Percentiles rank a stretch among this genome's conserved stretches.
These are phyloP conservation scores for Ypsolopha scabrella DNA, from an alignment of 2,888 invertebrate species.

Conservation along the genomic window DNA sequence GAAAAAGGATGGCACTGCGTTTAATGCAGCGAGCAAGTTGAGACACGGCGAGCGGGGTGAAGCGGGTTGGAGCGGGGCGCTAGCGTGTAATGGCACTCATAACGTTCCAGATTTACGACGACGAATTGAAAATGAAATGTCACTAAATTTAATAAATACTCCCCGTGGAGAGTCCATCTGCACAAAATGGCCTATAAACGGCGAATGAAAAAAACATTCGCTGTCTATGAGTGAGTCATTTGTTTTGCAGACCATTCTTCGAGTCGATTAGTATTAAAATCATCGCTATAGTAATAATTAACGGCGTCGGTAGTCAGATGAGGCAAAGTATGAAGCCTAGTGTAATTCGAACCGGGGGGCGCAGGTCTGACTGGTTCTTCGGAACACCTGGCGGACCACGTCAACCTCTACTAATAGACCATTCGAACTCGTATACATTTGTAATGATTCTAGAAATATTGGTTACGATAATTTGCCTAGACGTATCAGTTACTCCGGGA, in stretches of 20 bases:
- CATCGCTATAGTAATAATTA: conserved; percentile 63
- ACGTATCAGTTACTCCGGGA: conserved; percentile 31
- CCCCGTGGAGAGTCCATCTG: conserved; percentile 45
- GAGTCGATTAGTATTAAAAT: conserved; percentile 59
- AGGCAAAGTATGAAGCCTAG: conserved; percentile 66
- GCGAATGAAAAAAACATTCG: too few species aligned
- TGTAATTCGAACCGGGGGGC: conserved; percentile 51
- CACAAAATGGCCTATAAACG: conserved; percentile 16
- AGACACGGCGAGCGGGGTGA: conserved; percentile 9
- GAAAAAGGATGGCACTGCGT: too few species aligned
- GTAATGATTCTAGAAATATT: not conserved
- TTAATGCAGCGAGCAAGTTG: not conserved
- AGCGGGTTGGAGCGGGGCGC: conserved; percentile 29
- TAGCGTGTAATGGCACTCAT: conserved; percentile 41
- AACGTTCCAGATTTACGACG: conserved; percentile 51
- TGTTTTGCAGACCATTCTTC: conserved; percentile 62
- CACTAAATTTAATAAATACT: conserved; percentile 57
- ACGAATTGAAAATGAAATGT: conserved; percentile 60
- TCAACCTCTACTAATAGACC: conserved; percentile 48
- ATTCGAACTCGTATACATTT: conserved; percentile 8
- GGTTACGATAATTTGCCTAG: conserved; percentile 19
- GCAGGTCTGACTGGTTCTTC: conserved; percentile 36
- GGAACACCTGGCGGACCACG: conserved; percentile 51
- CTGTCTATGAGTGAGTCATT: conserved; percentile 45
- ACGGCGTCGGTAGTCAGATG: conserved; percentile 57